A percentile compares a stretch with the other conserved stretches of the same genome.
phyloP scores from a whole-genome alignment of 2,888 invertebrate species.

The Spodoptera picta region DNA sequence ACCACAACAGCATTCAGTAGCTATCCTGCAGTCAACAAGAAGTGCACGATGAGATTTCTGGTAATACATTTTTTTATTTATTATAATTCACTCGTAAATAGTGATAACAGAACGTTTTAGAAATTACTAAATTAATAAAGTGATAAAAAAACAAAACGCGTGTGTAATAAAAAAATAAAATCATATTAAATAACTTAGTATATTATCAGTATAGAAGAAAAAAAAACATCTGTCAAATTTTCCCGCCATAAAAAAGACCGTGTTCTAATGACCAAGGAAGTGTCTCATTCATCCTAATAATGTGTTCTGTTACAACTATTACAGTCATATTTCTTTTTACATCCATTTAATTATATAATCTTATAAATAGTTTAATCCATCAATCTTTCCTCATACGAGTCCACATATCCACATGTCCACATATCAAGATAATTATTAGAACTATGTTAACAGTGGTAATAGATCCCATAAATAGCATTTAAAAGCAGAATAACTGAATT shows the following conservation, averaged over 20 bases:
- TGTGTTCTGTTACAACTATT: constrained; percentile 32
- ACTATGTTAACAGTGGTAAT: constrained; percentile 11
- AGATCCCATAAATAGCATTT: constrained; percentile 11
- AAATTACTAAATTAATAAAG: constrained; percentile 1
- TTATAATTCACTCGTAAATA: constrained; percentile 1
- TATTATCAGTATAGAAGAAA: too few species aligned
- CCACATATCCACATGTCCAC: constrained; percentile 20
- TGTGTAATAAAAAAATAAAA: too few species aligned
- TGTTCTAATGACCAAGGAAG: constrained; percentile 21
- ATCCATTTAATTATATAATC: constrained; percentile 4
- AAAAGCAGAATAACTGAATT: constrained; percentile 16
- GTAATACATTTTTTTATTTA: constrained; percentile 68
- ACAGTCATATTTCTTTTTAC: neutral
- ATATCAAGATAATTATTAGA: constrained; percentile 22
- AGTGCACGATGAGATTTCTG: constrained; percentile 88
- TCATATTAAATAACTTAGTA: neutral
- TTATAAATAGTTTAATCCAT: neutral
- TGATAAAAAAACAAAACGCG: too few species aligned
- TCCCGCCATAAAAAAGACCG: constrained; percentile 3
- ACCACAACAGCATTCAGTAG: constrained; percentile 82
- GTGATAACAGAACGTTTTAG: constrained; percentile 45
- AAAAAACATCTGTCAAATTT: constrained; percentile 10
- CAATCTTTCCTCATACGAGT: neutral
- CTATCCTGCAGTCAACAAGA: constrained; percentile 85
- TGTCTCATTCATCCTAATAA: constrained; percentile 13